These are phyloP conservation scores for Scomberomorus guttatus DNA, from an alignment of 2,797 vertebrate species.

Conservation along the genomic window DNA sequence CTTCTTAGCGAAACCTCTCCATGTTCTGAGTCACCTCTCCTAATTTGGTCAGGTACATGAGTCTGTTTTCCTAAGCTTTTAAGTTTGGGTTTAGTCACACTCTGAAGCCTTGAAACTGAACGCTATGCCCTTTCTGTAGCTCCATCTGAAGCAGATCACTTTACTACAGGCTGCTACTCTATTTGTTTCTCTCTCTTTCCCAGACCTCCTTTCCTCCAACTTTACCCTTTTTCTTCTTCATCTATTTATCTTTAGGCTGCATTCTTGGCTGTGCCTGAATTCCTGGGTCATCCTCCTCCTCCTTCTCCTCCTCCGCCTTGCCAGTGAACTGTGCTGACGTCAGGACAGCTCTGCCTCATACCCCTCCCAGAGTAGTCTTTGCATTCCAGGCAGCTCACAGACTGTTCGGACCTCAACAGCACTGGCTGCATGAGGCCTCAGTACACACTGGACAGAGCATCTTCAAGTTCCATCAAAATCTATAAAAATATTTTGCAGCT, in stretches of 20 bases:
- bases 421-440: background rate
- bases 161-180: background rate
- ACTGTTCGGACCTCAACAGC: slow-evolving; percentile 14
- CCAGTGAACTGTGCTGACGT: slow-evolving; percentile 54
- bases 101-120: slow-evolving; percentile 23
- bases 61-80: background rate
- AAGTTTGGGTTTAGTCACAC: slow-evolving; percentile 8
- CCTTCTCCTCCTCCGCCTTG: too few relatives aligned
- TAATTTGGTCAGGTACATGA: slow-evolving; percentile 43
- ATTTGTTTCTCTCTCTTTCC: background rate
- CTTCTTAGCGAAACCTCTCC: slow-evolving; percentile 1
- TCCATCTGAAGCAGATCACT: background rate
- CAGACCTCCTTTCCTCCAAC: background rate
- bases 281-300: slow-evolving; percentile 17
- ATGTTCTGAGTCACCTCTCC: slow-evolving; percentile 4
- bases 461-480: background rate
- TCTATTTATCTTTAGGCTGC: slow-evolving; percentile 17
- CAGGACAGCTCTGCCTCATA: slow-evolving; percentile 25
- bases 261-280: slow-evolving; percentile 37
- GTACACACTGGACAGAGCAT: background rate
- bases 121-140: background rate
- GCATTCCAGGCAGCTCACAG: slow-evolving; percentile 61
- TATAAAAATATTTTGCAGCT: background rate
- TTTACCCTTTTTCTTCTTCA: background rate
- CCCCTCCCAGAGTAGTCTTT: slow-evolving; percentile 15